Evolutionary conservation across 1,140 invertebrate genomes (phyloP), one percentile per base, ranked within the genome.

Genomic region (Yoshiicerus persimilis): DNA sequence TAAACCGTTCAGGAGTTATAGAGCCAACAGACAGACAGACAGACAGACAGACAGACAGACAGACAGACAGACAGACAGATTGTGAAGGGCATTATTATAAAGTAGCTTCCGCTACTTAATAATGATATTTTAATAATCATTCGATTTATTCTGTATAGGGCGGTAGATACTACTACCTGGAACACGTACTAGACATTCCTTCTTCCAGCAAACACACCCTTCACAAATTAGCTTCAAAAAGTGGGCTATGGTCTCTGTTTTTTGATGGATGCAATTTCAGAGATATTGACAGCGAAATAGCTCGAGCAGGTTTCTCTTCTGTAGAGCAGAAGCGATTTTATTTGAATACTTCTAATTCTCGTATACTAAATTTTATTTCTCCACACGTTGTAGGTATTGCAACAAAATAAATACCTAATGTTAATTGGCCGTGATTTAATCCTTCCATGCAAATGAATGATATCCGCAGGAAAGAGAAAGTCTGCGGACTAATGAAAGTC

Each of bases 161-260:
- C 64, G 92, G 92, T 13, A 90, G 90, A 84, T 92, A 90, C 47
- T 91, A 91, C 75, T 92, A 87, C 41, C 64, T 92, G 84, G 92
- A 92, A 83, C 91, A 92, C 80, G 89, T 92, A 1, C 32, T 85
- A 25, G 90, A 86, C 23, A 36, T 32, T 62, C 77, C 87, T 4
- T 39, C 86, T 34, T 89, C 90, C 3, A 70, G 62, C 16, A 86
- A 87, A 8, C 88, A 84, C 9, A 83, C 77, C 16, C 32, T 89
- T 20, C 92, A 92, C 70, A 89, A 91, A 70, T 84, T 91, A 11
- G 62, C 91, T 13, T 89, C 89, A 11, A 87, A 86, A 36, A 84
- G 64, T 25, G 70, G 88, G 20, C 13, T 91, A 16, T 92, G 91
- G 91, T 86, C 87, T 2, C 85, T 87, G 20, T 25, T 92, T 8